Percentiles rank a stretch among this genome's conserved stretches.
These are phyloP conservation scores for Tridacna crocea DNA, from an alignment of 2,888 invertebrate species.

Conservation along the genomic window DNA sequence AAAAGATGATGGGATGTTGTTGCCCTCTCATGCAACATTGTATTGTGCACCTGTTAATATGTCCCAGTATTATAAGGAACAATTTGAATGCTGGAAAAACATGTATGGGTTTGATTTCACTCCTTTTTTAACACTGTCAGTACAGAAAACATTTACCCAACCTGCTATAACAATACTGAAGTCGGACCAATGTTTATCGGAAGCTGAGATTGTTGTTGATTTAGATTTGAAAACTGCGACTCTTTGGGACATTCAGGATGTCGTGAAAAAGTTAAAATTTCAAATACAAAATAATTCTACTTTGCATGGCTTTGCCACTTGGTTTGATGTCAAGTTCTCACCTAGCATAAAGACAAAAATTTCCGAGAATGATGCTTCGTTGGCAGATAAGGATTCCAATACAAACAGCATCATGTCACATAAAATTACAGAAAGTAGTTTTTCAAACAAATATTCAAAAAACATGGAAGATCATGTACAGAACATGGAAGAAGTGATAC, in stretches of 20 bases:
- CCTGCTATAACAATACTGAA: constrained; percentile 73
- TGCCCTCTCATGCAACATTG: constrained; percentile 79
- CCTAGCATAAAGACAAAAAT: constrained; percentile 10
- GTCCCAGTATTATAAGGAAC: constrained; percentile 73
- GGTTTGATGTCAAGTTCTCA: constrained; percentile 82
- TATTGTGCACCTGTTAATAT: constrained; percentile 80
- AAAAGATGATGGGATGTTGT: constrained; percentile 76
- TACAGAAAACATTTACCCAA: constrained; percentile 67
- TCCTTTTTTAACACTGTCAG: constrained; percentile 69
- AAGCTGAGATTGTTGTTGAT: constrained; percentile 69
- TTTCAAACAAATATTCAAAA: not conserved
- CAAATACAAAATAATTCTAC: constrained; percentile 65
- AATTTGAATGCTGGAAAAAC: constrained; percentile 80
- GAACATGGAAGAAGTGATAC: constrained; percentile 85
- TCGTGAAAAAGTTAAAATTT: constrained; percentile 72
- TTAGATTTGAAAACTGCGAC: constrained; percentile 78
- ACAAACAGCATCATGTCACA: not conserved
- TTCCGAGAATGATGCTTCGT: not conserved
- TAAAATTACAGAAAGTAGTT: not conserved
- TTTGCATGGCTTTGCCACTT: constrained; percentile 82
- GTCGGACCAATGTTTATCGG: constrained; percentile 70
- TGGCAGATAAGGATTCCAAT: not conserved
- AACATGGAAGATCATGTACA: constrained; percentile 9
- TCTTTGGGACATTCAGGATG: constrained; percentile 69
- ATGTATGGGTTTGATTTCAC: constrained; percentile 82